Evolutionary conservation across 1,140 invertebrate genomes (phyloP).

Genomic region (Paramacrobiotus metropolitanus): DNA sequence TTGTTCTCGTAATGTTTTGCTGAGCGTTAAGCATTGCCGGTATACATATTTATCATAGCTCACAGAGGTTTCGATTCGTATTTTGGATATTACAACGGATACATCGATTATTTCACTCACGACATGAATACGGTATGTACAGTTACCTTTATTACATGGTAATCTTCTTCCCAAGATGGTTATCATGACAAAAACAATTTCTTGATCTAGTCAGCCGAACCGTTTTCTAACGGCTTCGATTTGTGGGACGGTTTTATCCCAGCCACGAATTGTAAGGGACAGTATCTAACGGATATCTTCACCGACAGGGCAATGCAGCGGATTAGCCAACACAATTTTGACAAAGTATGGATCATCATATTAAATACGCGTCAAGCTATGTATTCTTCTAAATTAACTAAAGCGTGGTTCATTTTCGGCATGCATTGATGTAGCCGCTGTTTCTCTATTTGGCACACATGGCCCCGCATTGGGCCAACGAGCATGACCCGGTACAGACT

Average conservation of each 20-base stretch:
- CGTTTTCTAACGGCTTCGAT: constrained; percentile 31
- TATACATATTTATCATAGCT: too few relatives aligned
- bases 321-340: constrained; percentile 39
- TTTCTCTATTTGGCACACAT: constrained; percentile 64
- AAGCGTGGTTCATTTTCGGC: neutral
- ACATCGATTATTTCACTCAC: constrained; percentile 58
- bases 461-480: constrained; percentile 57
- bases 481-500: constrained; percentile 29
- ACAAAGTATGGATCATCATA: constrained; percentile 12
- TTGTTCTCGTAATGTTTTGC: neutral
- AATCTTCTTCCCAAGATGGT: neutral
- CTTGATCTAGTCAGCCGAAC: constrained; percentile 6
- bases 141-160: neutral
- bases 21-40: neutral
- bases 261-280: constrained; percentile 46
- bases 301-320: constrained; percentile 43
- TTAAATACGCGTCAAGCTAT: neutral
- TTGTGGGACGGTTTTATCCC: constrained; percentile 36
- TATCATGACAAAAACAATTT: neutral
- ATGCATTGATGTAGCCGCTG: constrained; percentile 38
- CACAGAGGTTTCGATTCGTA: constrained; percentile 57
- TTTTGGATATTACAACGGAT: constrained; percentile 56
- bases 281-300: constrained; percentile 60
- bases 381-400: neutral
- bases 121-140: constrained; percentile 9